A percentile compares a stretch with the other conserved stretches of the same genome.
Conservation (phyloP, 2,797 vertebrate species). For the Pseudochaenichthys georgianus region DNA sequence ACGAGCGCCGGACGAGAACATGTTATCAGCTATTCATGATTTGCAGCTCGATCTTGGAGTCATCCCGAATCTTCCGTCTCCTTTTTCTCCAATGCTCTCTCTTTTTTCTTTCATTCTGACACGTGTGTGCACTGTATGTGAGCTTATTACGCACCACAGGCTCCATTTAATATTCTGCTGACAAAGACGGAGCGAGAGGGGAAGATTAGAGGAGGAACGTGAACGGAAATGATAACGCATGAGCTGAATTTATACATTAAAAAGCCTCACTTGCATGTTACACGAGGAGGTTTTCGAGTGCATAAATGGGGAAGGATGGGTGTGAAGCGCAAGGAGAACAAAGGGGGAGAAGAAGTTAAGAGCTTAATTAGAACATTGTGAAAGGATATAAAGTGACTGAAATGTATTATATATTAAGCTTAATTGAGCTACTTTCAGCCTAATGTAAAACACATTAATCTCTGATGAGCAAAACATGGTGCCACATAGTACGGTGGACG, state of each 20-base stretch:
- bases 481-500: background rate
- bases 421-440: conserved; percentile 47
- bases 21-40: conserved; percentile 59
- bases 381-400: conserved; percentile 48
- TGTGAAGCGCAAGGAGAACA: conserved; percentile 14
- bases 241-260: conserved; percentile 56
- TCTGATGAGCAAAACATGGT: conserved; percentile 3
- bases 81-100: background rate
- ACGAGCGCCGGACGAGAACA: conserved; percentile 33
- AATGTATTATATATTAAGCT: conserved; percentile 56
- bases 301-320: background rate
- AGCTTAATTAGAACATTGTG: conserved; percentile 29
- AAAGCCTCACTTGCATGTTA: conserved; percentile 34
- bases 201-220: conserved; percentile 41
- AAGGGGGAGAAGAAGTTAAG: conserved; percentile 13
- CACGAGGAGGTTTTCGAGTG: background rate
- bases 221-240: conserved; percentile 48
- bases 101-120: background rate
- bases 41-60: conserved; percentile 39
- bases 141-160: background rate
- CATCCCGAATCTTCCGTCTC: conserved; percentile 41
- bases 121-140: background rate
- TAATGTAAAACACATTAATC: conserved; percentile 36
- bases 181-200: conserved; percentile 44
- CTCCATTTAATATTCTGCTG: conserved; percentile 64